phyloP scores from a whole-genome alignment of 2,113 vertebrate genomes.

The Engraulis encrasicolus region DNA sequence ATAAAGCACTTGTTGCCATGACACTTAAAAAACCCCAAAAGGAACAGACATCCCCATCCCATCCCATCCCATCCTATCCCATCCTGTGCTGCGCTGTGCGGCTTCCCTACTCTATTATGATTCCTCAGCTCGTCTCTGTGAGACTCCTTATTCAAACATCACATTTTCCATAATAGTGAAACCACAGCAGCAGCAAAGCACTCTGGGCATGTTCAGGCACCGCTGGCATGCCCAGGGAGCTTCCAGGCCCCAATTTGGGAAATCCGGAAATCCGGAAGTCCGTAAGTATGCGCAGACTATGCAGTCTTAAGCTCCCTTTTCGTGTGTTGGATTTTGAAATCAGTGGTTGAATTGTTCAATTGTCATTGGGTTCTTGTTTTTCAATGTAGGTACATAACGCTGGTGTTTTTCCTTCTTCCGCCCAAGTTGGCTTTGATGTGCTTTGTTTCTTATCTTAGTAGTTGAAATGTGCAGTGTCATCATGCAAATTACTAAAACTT shows the following conservation, averaged over 20 bases:
- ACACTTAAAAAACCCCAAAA: background rate
- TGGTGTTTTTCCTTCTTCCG: too few species aligned
- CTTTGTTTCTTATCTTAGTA: background rate
- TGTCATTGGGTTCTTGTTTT: too few species aligned
- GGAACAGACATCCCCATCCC: background rate
- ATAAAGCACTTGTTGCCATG: background rate
- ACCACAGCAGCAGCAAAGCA: slow-evolving; percentile 11
- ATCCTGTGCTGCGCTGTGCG: background rate
- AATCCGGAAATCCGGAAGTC: slow-evolving; percentile 22
- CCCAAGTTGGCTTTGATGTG: background rate
- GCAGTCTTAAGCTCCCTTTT: too few species aligned
- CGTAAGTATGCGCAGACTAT: too few species aligned
- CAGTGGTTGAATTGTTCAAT: too few species aligned
- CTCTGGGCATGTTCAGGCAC: background rate
- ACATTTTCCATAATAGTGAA: slow-evolving; percentile 21
- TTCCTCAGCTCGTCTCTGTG: background rate
- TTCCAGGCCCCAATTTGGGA: background rate
- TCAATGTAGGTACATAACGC: too few species aligned
- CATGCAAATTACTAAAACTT: background rate
- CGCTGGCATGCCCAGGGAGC: slow-evolving; percentile 11
- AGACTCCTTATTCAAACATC: slow-evolving; percentile 15
- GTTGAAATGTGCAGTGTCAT: background rate
- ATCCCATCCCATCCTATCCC: too few species aligned
- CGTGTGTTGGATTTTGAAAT: too few species aligned
- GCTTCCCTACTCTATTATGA: slow-evolving; percentile 29